A percentile compares a stretch with the other conserved stretches of the same genome.
These are phyloP conservation scores for Tiphia femorata DNA, from an alignment of 2,888 invertebrate genomes.

Conservation along the genomic window DNA sequence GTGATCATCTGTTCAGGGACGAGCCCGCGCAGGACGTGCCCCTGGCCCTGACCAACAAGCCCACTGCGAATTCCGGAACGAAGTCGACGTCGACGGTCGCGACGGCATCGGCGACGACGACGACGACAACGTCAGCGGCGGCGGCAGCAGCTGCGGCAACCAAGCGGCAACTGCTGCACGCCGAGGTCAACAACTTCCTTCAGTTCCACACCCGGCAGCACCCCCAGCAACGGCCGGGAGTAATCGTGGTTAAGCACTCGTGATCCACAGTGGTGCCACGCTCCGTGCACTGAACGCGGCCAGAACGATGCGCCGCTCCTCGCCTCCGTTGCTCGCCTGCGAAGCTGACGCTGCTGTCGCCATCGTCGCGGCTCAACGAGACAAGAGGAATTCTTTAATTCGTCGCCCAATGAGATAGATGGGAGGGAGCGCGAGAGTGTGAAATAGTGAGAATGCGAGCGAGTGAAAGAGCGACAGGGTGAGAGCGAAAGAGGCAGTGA, in stretches of 20 bases:
- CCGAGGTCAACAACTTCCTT: slow-evolving; percentile 75
- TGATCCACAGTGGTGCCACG: slow-evolving; percentile 63
- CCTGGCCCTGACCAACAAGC: slow-evolving; percentile 64
- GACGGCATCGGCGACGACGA: slow-evolving; percentile 71
- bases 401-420: no score
- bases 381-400: neutral
- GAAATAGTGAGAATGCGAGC: no score
- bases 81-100: slow-evolving; percentile 42
- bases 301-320: slow-evolving; percentile 14
- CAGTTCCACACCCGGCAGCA: slow-evolving; percentile 72
- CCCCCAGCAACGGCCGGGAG: slow-evolving; percentile 84
- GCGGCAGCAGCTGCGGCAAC: slow-evolving; percentile 65
- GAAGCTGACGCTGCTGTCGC: no score
- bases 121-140: no score
- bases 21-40: slow-evolving; percentile 71
- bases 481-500: no score
- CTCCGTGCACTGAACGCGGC: slow-evolving; percentile 46
- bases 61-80: slow-evolving; percentile 27
- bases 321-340: no score
- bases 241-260: slow-evolving; percentile 90
- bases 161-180: slow-evolving; percentile 70
- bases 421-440: no score
- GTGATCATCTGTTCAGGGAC: slow-evolving; percentile 92
- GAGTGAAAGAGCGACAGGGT: no score
- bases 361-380: slow-evolving; percentile 19